These are phyloP conservation scores for Brachionichthys hirsutus DNA, from an alignment of 2,113 vertebrate species.

Conservation along the genomic window DNA sequence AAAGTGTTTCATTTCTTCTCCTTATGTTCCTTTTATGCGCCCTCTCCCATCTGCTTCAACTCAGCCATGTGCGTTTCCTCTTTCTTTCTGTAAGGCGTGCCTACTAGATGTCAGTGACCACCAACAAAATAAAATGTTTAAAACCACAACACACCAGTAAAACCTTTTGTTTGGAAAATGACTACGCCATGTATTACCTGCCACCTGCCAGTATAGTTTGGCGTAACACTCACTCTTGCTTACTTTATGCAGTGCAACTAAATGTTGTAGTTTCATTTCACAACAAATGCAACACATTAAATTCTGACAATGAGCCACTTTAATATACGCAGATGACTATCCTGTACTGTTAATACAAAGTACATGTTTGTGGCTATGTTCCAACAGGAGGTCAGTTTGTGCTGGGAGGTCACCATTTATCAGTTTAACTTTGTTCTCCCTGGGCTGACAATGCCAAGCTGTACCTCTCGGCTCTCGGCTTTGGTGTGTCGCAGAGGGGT, in stretches of 20 bases:
- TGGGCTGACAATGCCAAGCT: constrained; percentile 12
- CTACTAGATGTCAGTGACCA: not conserved
- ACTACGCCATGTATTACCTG: not conserved
- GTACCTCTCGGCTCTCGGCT: constrained; percentile 16
- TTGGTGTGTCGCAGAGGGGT: constrained; percentile 11
- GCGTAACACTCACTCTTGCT: not conserved
- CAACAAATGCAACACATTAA: not conserved
- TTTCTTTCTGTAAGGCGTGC: not conserved
- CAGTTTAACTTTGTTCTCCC: constrained; percentile 10
- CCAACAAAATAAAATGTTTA: not conserved
- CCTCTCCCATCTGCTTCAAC: not conserved
- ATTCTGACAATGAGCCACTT: constrained; percentile 1
- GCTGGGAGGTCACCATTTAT: constrained; percentile 35
- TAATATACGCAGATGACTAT: not conserved
- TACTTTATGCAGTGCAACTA: not conserved
- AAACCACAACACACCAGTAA: not conserved
- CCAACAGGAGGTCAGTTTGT: constrained; percentile 24
- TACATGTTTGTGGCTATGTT: constrained; percentile 22
- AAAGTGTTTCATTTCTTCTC: constrained; percentile 12
- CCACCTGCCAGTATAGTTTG: not conserved
- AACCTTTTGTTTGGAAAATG: not conserved
- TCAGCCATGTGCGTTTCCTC: not conserved
- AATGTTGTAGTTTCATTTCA: not conserved
- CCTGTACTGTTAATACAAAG: constrained; percentile 20
- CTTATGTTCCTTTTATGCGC: not conserved